Percentiles rank a stretch among this genome's conserved stretches.
Evolutionary conservation across 2,797 vertebrate genomes (phyloP).

Genomic region (Labeo calbasu): DNA sequence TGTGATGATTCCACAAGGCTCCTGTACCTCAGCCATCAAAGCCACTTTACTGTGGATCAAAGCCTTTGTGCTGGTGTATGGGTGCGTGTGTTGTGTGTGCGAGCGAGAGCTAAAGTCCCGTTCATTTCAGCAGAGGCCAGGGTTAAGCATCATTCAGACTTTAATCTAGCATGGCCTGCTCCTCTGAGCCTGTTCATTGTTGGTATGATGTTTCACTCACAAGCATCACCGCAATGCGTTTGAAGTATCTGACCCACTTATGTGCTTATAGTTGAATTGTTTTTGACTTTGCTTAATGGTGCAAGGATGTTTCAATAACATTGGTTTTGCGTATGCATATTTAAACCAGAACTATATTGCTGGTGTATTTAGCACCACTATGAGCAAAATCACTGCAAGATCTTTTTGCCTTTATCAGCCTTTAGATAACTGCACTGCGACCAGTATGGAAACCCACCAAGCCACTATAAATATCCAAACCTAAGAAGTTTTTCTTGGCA

Average conservation of each 20-base stretch:
- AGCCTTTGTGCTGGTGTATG: slow-evolving; percentile 45
- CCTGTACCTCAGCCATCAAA: slow-evolving; percentile 43
- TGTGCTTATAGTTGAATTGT: slow-evolving; percentile 35
- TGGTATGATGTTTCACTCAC: slow-evolving; percentile 54
- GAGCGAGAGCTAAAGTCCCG: slow-evolving; percentile 32
- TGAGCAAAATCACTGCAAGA: not conserved
- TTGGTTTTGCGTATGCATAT: not conserved
- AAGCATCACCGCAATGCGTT: slow-evolving; percentile 36
- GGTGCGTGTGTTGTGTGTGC: slow-evolving; percentile 41
- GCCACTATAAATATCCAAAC: slow-evolving; percentile 61
- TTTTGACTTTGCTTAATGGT: slow-evolving; percentile 38
- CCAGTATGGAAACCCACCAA: slow-evolving; percentile 4
- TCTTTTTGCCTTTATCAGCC: not conserved
- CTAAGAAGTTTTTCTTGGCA: slow-evolving; percentile 63
- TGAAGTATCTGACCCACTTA: slow-evolving; percentile 44
- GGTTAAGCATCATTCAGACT: slow-evolving; percentile 61
- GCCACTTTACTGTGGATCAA: slow-evolving; percentile 54
- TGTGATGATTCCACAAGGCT: slow-evolving; percentile 52
- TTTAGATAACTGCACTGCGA: not conserved
- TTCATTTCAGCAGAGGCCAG: slow-evolving; percentile 57
- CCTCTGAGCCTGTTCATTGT: slow-evolving; percentile 54
- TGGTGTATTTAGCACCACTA: not conserved
- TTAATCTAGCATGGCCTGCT: slow-evolving; percentile 56
- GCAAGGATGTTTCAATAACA: slow-evolving; percentile 32
- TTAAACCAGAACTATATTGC: not conserved